A percentile compares a stretch with the other conserved stretches of the same genome.
Evolutionary conservation across 2,888 invertebrate species (phyloP).

Genomic region (Drosophila pseudotalamancana): DNA sequence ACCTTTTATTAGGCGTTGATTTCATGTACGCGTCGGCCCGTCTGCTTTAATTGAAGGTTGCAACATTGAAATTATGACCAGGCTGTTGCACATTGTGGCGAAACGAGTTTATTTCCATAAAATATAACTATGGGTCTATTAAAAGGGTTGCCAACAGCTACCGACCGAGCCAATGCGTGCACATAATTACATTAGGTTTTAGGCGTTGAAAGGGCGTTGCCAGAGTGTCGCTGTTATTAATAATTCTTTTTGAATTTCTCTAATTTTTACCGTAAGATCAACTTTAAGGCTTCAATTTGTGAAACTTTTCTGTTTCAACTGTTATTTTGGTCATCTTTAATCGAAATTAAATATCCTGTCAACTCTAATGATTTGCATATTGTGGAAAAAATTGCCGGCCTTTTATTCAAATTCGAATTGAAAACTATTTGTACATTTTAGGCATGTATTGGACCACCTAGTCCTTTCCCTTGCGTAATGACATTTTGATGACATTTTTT

Average conservation of each 20-base stretch:
- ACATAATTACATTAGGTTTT: constrained; percentile 12
- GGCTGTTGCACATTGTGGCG: constrained; percentile 58
- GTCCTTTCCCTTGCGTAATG: constrained; percentile 45
- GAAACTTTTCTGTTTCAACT: neutral
- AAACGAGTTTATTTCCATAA: constrained; percentile 14
- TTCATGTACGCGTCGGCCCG: constrained; percentile 25
- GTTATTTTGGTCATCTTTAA: neutral
- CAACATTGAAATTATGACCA: constrained; percentile 57
- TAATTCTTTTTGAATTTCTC: constrained; percentile 9
- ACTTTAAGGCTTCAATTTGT: neutral
- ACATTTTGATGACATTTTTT: constrained; percentile 71
- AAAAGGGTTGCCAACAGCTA: constrained; percentile 4
- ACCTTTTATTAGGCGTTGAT: constrained; percentile 56
- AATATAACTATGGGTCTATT: neutral
- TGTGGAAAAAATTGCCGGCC: constrained; percentile 6
- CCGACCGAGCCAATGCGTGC: constrained; percentile 12
- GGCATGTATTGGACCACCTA: neutral
- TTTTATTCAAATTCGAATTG: constrained; percentile 12
- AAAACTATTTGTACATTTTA: constrained; percentile 5
- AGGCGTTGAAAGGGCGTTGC: neutral
- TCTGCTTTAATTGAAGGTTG: constrained; percentile 61
- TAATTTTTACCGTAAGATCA: constrained; percentile 1
- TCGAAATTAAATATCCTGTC: too few relatives aligned
- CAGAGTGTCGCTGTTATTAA: neutral
- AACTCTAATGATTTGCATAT: constrained; percentile 14